Percentiles rank a stretch among this genome's conserved stretches.
Evolutionary conservation across 2,113 vertebrate genomes (phyloP).

Genomic region (Prionailurus viverrinus): DNA sequence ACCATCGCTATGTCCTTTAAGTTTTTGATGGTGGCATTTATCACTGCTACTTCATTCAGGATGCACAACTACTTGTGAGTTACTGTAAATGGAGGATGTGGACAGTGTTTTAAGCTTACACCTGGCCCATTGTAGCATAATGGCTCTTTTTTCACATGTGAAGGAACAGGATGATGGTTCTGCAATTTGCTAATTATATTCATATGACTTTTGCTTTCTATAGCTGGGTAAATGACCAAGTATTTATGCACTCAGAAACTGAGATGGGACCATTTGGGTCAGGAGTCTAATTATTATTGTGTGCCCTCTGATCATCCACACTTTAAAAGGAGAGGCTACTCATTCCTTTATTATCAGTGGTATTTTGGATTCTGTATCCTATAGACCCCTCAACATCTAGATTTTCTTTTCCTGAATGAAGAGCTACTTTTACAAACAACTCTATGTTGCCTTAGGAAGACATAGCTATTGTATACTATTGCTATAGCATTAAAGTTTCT

Average conservation of each 20-base stretch:
- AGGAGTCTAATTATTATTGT: neutral
- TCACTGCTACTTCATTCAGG: neutral
- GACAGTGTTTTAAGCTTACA: neutral
- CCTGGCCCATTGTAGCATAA: neutral
- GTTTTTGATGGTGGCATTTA: neutral
- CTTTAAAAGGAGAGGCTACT: neutral
- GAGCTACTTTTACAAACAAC: neutral
- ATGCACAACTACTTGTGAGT: neutral
- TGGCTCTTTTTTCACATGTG: slow-evolving; percentile 36
- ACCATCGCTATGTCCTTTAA: neutral
- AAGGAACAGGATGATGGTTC: neutral
- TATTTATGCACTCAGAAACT: neutral
- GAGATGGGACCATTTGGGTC: neutral
- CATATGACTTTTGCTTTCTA: neutral
- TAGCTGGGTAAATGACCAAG: neutral
- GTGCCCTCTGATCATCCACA: neutral
- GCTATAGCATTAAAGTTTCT: neutral
- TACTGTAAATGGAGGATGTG: neutral
- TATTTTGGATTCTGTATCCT: neutral
- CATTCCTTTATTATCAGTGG: neutral
- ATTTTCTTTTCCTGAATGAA: neutral
- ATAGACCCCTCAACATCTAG: neutral
- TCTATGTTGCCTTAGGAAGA: neutral
- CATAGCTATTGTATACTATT: neutral
- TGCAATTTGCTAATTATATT: neutral